Evolutionary conservation across 2,113 vertebrate species (phyloP).

Genomic region (Todiramphus saurophagus): DNA sequence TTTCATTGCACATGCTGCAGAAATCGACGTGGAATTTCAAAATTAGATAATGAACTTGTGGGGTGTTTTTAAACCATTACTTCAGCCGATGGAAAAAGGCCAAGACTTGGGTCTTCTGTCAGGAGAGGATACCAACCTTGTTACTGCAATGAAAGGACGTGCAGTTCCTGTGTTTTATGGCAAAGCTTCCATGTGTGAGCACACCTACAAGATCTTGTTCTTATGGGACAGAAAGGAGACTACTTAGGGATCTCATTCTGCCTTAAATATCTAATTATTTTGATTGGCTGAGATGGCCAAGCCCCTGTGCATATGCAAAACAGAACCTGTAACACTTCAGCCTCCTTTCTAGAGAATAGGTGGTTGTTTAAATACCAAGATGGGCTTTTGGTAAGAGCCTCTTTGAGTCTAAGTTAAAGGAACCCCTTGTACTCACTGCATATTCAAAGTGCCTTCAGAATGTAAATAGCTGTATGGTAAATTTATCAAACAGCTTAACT

Average conservation of each 20-base stretch:
- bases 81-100: constrained; percentile 27
- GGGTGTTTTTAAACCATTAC: constrained; percentile 14
- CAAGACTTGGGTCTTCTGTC: background rate
- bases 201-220: background rate
- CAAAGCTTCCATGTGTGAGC: background rate
- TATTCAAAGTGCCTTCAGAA: background rate
- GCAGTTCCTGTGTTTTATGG: background rate
- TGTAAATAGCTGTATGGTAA: background rate
- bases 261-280: background rate
- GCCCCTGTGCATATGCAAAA: background rate
- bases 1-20: constrained; percentile 20
- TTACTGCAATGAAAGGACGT: background rate
- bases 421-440: background rate
- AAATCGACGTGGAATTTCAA: constrained; percentile 1
- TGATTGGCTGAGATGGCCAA: fast-evolving
- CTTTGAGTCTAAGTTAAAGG: background rate
- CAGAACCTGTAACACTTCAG: background rate
- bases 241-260: background rate
- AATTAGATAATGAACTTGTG: background rate
- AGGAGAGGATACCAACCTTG: background rate
- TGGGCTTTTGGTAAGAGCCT: background rate
- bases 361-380: background rate
- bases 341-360: background rate
- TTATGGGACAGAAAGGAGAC: background rate
- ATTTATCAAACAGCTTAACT: background rate